A percentile compares a stretch with the other conserved stretches of the same genome.
phyloP scores from a whole-genome alignment of 2,113 vertebrate genomes.

The Epinephelus moara region DNA sequence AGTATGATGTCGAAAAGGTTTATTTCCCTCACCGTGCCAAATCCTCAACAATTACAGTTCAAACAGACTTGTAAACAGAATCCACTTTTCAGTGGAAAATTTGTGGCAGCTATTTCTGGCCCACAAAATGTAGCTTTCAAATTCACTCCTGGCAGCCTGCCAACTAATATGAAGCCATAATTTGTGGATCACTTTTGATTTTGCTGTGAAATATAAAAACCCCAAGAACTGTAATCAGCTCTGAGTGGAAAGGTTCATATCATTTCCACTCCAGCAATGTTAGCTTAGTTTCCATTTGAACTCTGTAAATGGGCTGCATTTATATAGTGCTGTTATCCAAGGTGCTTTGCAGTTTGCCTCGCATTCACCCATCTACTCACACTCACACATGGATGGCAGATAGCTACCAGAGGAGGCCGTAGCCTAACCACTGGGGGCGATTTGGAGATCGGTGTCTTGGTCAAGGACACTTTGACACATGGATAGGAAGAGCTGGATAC shows the following conservation, averaged over 20 bases:
- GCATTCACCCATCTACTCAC: background rate
- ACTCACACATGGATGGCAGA: background rate
- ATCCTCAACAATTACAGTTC: conserved; percentile 3
- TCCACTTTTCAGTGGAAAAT: conserved; percentile 31
- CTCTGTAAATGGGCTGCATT: conserved; percentile 8
- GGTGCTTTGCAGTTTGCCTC: conserved; percentile 3
- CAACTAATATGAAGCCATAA: conserved; percentile 28
- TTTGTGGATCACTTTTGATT: conserved; percentile 37
- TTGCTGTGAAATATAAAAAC: conserved; percentile 17
- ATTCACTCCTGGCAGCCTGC: conserved; percentile 27
- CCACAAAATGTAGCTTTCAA: conserved; percentile 15
- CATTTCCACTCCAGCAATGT: background rate
- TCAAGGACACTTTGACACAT: background rate
- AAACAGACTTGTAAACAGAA: background rate
- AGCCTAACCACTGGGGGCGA: background rate
- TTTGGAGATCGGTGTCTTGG: background rate
- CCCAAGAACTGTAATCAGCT: conserved; percentile 5
- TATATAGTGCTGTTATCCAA: conserved; percentile 14
- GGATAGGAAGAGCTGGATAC: background rate
- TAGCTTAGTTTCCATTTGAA: conserved; percentile 9
- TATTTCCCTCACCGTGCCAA: background rate
- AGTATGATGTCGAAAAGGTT: background rate
- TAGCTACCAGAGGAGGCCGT: background rate
- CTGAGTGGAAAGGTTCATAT: conserved; percentile 9
- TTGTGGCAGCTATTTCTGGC: conserved; percentile 8